Evolutionary conservation across 2,113 vertebrate genomes (phyloP).

Genomic region (Catharus fuscescens): DNA sequence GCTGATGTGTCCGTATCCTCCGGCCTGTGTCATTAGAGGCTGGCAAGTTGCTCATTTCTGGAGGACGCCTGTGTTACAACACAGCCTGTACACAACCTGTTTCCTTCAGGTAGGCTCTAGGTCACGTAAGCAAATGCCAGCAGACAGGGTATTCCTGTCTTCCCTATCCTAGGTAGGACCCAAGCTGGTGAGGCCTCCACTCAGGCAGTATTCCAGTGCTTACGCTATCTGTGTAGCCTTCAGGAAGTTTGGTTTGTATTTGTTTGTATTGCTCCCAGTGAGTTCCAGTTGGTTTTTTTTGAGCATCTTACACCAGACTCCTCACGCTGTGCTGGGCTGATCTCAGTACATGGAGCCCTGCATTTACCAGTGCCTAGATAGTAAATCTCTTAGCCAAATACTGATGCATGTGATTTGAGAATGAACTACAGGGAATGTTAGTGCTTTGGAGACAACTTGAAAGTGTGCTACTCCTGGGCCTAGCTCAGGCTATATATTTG

Average conservation of each 20-base stretch:
- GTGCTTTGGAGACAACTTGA: neutral
- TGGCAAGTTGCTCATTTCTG: neutral
- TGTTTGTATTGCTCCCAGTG: neutral
- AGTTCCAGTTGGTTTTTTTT: neutral
- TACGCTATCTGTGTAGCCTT: rapidly evolving
- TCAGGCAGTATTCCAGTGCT: neutral
- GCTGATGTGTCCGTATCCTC: neutral
- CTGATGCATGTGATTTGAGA: neutral
- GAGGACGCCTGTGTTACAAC: neutral
- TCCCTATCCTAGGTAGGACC: neutral
- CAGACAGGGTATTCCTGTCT: neutral
- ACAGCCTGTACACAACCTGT: neutral
- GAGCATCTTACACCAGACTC: neutral
- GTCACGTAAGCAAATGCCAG: neutral
- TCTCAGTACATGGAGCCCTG: neutral
- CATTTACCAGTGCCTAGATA: neutral
- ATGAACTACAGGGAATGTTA: neutral
- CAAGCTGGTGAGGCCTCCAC: neutral
- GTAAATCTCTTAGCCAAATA: neutral
- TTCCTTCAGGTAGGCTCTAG: neutral
- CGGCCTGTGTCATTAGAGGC: rapidly evolving
- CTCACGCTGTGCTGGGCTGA: neutral
- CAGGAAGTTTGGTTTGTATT: neutral
- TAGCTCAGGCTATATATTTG: neutral
- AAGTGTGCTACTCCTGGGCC: neutral